A percentile compares a stretch with the other conserved stretches of the same genome.
These are phyloP conservation scores for Stictonetta naevosa DNA, from an alignment of 2,113 vertebrate genomes.

Conservation along the genomic window DNA sequence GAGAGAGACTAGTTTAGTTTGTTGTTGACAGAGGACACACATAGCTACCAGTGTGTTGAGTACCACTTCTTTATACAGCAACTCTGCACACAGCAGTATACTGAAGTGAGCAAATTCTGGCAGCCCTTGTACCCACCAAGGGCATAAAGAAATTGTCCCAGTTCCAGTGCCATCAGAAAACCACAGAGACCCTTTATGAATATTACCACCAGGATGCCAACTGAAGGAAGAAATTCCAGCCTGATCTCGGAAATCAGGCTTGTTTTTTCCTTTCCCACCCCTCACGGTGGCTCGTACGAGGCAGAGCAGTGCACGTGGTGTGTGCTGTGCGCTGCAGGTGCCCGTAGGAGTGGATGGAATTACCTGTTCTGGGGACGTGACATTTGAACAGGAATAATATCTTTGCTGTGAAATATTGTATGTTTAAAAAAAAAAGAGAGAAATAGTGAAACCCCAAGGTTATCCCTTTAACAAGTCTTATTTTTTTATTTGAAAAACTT, in stretches of 20 bases:
- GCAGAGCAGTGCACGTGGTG: background rate
- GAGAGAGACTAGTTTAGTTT: background rate
- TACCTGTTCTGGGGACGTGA: background rate
- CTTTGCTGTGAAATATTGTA: background rate
- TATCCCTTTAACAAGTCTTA: background rate
- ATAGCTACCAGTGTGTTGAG: fast-evolving
- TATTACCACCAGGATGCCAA: background rate
- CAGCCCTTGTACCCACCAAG: background rate
- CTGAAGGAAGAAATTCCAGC: background rate
- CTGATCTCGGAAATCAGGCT: background rate
- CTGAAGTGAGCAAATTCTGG: background rate
- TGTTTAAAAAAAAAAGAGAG: background rate
- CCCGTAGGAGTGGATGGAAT: background rate
- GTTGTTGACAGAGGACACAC: background rate
- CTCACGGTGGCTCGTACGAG: fast-evolving
- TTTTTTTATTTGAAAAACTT: constrained; percentile 48
- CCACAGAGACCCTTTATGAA: background rate
- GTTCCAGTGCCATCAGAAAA: background rate
- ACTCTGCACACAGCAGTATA: background rate
- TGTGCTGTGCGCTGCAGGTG: background rate
- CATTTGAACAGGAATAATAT: background rate
- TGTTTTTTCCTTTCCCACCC: background rate
- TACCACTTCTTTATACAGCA: background rate
- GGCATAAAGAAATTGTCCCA: background rate
- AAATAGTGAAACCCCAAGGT: background rate